These are phyloP conservation scores for Gasteruption jaculator DNA, from an alignment of 2,888 invertebrate species.

Conservation along the genomic window DNA sequence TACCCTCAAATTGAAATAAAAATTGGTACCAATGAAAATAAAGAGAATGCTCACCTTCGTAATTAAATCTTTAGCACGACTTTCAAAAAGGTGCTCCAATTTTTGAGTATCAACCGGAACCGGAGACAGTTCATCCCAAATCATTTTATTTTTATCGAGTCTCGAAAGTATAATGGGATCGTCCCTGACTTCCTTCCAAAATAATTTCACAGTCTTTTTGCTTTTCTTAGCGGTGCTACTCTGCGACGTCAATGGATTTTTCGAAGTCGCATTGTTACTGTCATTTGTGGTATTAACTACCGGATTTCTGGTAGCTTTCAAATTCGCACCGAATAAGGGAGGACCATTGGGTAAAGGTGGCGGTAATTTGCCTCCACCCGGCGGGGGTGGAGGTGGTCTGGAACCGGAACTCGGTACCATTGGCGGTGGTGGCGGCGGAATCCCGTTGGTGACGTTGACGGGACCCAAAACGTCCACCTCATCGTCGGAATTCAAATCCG, in stretches of 20 bases:
- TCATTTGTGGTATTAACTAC: slow-evolving; percentile 20
- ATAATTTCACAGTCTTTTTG: slow-evolving; percentile 95
- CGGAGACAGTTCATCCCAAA: slow-evolving; percentile 88
- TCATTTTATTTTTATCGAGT: slow-evolving; percentile 59
- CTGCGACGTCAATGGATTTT: slow-evolving; percentile 36
- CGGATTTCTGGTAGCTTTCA: slow-evolving; percentile 34
- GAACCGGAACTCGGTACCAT: slow-evolving; percentile 58
- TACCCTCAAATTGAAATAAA: too few relatives aligned
- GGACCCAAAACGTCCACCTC: slow-evolving; percentile 76
- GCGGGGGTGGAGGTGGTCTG: slow-evolving; percentile 53
- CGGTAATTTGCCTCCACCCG: slow-evolving; percentile 52
- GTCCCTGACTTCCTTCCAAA: slow-evolving; percentile 94
- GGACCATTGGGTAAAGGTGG: slow-evolving; percentile 47
- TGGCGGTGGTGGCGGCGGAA: slow-evolving; percentile 79
- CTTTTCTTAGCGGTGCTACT: slow-evolving; percentile 64
- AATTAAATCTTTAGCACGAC: slow-evolving; percentile 89
- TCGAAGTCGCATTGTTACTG: slow-evolving; percentile 34
- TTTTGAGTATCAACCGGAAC: slow-evolving; percentile 87
- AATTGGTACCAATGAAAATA: background rate
- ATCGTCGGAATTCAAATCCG: slow-evolving; percentile 84
- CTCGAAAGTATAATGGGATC: slow-evolving; percentile 62
- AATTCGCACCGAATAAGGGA: slow-evolving; percentile 46
- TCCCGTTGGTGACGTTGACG: slow-evolving; percentile 61
- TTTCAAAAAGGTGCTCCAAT: slow-evolving; percentile 95
- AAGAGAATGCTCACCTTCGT: slow-evolving; percentile 70